Conservation (phyloP, 1,140 invertebrate species). For the Mamestra configurata region DNA sequence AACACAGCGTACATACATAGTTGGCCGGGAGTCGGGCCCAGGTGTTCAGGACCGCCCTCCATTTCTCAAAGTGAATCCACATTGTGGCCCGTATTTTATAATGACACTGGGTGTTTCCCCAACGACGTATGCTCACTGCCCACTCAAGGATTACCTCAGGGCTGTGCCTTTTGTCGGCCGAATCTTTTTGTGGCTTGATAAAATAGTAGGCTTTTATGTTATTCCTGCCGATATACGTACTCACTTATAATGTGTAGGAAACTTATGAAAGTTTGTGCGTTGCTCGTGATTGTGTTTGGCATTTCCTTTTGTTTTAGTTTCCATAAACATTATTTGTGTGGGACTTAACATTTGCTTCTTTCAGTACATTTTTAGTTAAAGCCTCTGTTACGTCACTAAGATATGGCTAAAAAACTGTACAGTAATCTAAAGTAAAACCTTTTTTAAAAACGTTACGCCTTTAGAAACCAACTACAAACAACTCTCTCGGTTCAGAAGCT, state of each 20-base stretch:
- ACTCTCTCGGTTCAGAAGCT: background rate
- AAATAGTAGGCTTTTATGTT: conserved; percentile 41
- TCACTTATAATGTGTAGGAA: background rate
- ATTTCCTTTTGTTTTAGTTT: too few relatives aligned
- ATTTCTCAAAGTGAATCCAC: conserved; percentile 85
- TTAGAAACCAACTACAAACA: background rate
- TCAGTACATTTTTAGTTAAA: too few relatives aligned
- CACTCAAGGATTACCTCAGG: conserved; percentile 78
- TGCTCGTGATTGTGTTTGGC: background rate
- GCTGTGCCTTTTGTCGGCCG: conserved; percentile 60
- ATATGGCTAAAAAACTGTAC: background rate
- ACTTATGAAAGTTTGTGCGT: background rate
- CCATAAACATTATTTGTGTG: too few relatives aligned
- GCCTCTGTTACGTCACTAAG: background rate
- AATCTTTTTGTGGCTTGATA: conserved; percentile 55
- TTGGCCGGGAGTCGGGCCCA: conserved; percentile 63
- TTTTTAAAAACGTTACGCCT: background rate
- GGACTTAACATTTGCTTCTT: too few relatives aligned
- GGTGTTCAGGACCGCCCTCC: conserved; percentile 73
- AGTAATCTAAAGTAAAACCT: background rate
- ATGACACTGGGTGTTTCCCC: conserved; percentile 78
- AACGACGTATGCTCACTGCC: conserved; percentile 78
- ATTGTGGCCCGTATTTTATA: conserved; percentile 82
- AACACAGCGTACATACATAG: conserved; percentile 49
- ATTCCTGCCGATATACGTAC: conserved; percentile 9